Base-by-base conservation (phyloP, 2,113 vertebrate species). In the Candoia aspera region DNA sequence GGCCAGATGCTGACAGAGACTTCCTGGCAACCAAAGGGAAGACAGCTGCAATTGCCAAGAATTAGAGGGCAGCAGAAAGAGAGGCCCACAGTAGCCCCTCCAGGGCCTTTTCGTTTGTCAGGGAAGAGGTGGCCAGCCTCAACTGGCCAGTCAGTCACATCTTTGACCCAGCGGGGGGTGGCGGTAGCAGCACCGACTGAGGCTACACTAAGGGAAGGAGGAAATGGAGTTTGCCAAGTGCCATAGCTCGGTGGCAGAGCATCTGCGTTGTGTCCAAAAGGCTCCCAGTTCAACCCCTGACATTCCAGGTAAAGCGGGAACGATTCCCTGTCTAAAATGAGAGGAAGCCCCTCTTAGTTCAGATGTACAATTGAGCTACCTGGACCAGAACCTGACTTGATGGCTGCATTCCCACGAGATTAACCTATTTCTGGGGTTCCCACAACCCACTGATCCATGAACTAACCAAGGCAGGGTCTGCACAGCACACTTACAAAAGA, bases 1-100 rank as follows among this genome's bases (percentile, higher is more conserved):
- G 91, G 83, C 92, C 60, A 90, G 89, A 90, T 90, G 89, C 89
- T 90, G 88, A 90, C 83, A 29, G 90, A 68, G 92, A 93, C 91
- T 85, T 94, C 84, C 87, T 86, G 90, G 90, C 60, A 93, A 68
- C 90, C 42, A 13, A 73, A 64, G 88, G 37, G 86, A 92, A 92
- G 91, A 62, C 87, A 26, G 73, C 91, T 24, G 73, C 46, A 1
- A 54, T 55, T 84, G 87, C 91, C 73, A 84, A 89, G 87, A 92
- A 46, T 42, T 9, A 46, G 91, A 89, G 53, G 87, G 29, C 46
- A 84, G 89, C 87, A 89, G 55, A 58, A 29, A 53, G 21, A 10
- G 17, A 19, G 19, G 2, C 24, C 15, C 49, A 42, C 68, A 59
- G 86, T 68, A 49, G 24, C 46, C 29, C 73, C 73, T 37, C 33